phyloP scores from a whole-genome alignment of 2,888 invertebrate species.

The Eulithis testata region DNA sequence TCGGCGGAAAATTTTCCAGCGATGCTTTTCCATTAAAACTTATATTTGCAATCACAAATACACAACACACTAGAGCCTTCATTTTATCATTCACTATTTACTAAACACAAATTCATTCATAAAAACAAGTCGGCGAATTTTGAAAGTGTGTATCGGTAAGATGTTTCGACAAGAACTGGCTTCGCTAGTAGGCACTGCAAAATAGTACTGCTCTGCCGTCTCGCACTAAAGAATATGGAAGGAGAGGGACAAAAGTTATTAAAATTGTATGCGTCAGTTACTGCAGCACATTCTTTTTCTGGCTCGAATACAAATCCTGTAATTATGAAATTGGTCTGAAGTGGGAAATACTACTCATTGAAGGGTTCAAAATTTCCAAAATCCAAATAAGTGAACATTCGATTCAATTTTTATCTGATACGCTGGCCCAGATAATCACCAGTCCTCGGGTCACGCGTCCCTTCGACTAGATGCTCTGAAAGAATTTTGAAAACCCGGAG shows the following conservation, averaged over 20 bases:
- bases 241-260: constrained; percentile 20
- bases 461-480: too few species aligned
- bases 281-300: constrained; percentile 23
- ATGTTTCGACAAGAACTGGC: constrained; percentile 29
- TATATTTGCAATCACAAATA: constrained; percentile 69
- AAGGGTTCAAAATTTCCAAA: too few species aligned
- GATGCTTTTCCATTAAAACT: constrained; percentile 76
- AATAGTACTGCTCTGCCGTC: constrained; percentile 13
- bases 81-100: constrained; percentile 45
- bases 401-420: too few species aligned
- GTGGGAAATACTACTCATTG: too few species aligned
- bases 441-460: too few species aligned
- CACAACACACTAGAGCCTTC: constrained; percentile 67
- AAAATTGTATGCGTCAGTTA: constrained; percentile 14
- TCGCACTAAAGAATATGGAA: constrained; percentile 16
- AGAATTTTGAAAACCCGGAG: too few species aligned
- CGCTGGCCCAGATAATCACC: too few species aligned
- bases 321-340: not conserved
- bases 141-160: constrained; percentile 17
- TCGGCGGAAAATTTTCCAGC: constrained; percentile 68
- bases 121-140: not conserved
- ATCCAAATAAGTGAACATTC: too few species aligned
- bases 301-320: not conserved
- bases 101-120: constrained; percentile 14
- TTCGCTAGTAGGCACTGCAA: constrained; percentile 8